Percentiles rank a stretch among this genome's conserved stretches.
Conservation (phyloP, 2,113 vertebrate genomes). For the pig (Sus scrofa) region T2T-Sscrofa CM000817.6:56980501-56981000, state of each 20-base stretch:
- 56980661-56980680: neutral
- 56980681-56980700: neutral
- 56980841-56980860: neutral
- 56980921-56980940: neutral
- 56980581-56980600: neutral
- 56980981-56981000: neutral
- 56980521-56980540: neutral
- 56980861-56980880: neutral
- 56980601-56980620: neutral
- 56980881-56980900: neutral
- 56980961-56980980: neutral
- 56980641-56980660: neutral
- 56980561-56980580: neutral
- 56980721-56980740: neutral
- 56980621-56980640: neutral
- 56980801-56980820: neutral
- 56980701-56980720: neutral
- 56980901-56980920: too few species aligned
- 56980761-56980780: neutral
- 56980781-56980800: too few species aligned
- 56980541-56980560: neutral
- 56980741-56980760: rapidly evolving
- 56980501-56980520: neutral
- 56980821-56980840: neutral
- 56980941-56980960: neutral